A percentile compares a stretch with the other conserved stretches of the same genome.
phyloP scores from a whole-genome alignment of 1,140 invertebrate species.

The Temnothorax nylanderi region DNA sequence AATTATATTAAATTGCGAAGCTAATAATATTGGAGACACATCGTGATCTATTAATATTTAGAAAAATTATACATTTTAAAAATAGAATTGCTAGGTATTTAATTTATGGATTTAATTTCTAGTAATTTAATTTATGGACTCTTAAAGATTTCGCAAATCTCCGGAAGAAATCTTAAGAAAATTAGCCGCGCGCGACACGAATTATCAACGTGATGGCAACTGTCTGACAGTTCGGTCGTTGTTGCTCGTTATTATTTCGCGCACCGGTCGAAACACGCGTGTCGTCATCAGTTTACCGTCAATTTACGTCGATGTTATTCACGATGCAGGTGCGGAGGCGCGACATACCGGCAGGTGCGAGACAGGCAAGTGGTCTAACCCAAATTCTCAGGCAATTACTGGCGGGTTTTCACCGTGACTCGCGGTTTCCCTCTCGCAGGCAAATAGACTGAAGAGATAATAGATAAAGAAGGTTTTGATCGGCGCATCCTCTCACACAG shows the following conservation, averaged over 20 bases:
- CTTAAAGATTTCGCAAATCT: background rate
- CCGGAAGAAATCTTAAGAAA: background rate
- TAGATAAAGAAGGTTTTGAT: conserved; percentile 26
- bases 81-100: background rate
- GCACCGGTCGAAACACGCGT: background rate
- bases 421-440: conserved; percentile 71
- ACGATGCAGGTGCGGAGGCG: conserved; percentile 49
- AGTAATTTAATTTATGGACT: background rate
- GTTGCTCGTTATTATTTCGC: conserved; percentile 33
- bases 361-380: conserved; percentile 38
- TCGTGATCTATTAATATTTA: background rate
- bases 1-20: background rate
- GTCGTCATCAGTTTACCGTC: conserved; percentile 6
- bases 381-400: conserved; percentile 33
- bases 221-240: background rate
- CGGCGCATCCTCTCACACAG: background rate
- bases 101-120: background rate
- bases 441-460: conserved; percentile 65
- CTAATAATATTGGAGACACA: background rate
- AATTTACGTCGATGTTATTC: background rate
- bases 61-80: background rate
- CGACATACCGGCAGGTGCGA: conserved; percentile 57
- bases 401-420: conserved; percentile 69
- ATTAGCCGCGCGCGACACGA: background rate
- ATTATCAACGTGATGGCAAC: background rate